These are phyloP conservation scores for Bombycilla garrulus DNA, from an alignment of 2,113 vertebrate genomes.

Conservation along the genomic window DNA sequence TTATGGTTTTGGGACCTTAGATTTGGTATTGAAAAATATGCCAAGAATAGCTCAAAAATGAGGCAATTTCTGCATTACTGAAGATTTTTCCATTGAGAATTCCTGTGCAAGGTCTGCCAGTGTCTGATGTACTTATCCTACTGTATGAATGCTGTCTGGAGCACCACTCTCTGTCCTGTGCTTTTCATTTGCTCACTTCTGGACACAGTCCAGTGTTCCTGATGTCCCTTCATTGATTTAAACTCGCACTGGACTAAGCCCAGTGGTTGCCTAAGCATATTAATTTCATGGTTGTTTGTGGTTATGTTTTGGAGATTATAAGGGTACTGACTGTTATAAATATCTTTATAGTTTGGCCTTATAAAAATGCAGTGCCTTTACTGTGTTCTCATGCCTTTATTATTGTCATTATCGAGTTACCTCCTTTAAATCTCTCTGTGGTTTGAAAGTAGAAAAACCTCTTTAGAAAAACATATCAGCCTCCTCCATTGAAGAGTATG, in stretches of 20 bases:
- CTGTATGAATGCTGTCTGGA: background rate
- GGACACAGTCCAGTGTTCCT: background rate
- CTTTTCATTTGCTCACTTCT: background rate
- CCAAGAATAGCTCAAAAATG: background rate
- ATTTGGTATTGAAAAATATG: background rate
- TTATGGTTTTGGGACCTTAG: background rate
- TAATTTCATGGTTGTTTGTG: slow-evolving; percentile 21
- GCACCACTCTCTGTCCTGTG: background rate
- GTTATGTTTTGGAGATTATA: slow-evolving; percentile 9
- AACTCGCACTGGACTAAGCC: background rate
- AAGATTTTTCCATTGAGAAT: background rate
- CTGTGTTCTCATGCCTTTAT: background rate
- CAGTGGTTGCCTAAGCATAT: slow-evolving; percentile 8
- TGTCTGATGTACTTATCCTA: background rate
- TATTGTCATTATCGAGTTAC: background rate
- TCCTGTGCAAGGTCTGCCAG: background rate
- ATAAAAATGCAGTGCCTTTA: background rate
- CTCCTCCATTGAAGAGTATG: background rate
- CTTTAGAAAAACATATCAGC: background rate
- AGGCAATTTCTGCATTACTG: background rate
- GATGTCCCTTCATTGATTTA: slow-evolving; percentile 3
- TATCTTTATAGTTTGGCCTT: slow-evolving; percentile 6
- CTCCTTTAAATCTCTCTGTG: background rate
- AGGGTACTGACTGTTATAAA: background rate
- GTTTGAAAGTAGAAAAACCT: background rate